These are phyloP conservation scores for Semnornis frantzii DNA, from an alignment of 2,113 vertebrate species.

Conservation along the genomic window DNA sequence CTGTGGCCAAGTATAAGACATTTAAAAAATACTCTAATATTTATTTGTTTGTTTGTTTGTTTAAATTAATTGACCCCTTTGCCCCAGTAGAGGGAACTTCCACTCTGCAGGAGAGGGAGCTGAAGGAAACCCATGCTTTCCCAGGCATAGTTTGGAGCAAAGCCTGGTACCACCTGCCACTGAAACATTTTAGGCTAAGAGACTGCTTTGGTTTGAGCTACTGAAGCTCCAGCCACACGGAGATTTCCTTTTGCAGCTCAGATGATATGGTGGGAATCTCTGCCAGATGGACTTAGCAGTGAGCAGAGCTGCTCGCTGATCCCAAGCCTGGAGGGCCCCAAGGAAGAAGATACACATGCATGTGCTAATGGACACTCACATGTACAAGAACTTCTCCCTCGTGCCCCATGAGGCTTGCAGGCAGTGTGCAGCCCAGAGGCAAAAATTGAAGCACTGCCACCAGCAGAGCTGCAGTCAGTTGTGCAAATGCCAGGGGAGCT, in stretches of 20 bases:
- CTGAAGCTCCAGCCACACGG: background rate
- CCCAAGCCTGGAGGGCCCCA: accelerated
- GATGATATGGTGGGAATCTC: accelerated
- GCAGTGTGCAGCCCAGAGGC: background rate
- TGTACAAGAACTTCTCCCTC: accelerated
- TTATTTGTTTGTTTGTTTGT: too few species aligned
- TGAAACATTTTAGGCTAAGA: background rate
- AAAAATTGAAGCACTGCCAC: background rate
- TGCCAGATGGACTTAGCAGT: background rate
- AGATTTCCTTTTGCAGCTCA: background rate
- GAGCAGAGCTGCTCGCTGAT: background rate
- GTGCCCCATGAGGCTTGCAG: accelerated
- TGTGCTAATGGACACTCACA: background rate
- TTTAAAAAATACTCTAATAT: background rate
- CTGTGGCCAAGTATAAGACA: background rate
- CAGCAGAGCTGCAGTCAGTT: background rate
- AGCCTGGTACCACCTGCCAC: background rate
- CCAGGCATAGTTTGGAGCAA: background rate
- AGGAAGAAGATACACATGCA: background rate
- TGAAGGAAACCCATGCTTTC: background rate
- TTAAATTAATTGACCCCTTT: background rate
- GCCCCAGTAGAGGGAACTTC: background rate
- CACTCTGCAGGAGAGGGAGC: accelerated
- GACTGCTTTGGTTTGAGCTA: background rate
- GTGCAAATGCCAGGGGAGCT: background rate